A percentile compares a stretch with the other conserved stretches of the same genome.
phyloP scores from a whole-genome alignment of 2,888 invertebrate species.

The Sarcophaga variegata region DNA sequence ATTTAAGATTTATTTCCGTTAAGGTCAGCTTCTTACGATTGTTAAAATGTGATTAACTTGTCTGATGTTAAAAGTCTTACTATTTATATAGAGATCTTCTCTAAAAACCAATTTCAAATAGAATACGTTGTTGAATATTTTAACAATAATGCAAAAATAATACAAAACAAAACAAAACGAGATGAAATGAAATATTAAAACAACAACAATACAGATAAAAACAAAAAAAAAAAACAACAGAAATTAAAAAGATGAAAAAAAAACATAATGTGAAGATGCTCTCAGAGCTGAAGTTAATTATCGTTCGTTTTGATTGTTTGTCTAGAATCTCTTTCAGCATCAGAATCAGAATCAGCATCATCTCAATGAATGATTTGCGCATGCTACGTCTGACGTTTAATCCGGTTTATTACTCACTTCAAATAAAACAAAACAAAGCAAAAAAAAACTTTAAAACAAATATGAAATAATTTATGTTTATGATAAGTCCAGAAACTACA shows the following conservation, averaged over 20 bases:
- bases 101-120: conserved; percentile 27
- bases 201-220: conserved; percentile 54
- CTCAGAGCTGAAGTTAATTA: conserved; percentile 34
- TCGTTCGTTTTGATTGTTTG: background rate
- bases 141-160: conserved; percentile 38
- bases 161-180: conserved; percentile 38
- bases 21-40: conserved; percentile 31
- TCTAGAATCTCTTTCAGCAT: background rate
- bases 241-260: conserved; percentile 1
- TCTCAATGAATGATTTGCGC: conserved; percentile 27
- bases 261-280: conserved; percentile 51
- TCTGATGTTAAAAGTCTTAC: conserved; percentile 49
- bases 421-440: conserved; percentile 16
- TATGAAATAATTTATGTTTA: conserved; percentile 3
- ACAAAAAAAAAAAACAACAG: conserved; percentile 1
- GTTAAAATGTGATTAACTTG: conserved; percentile 61
- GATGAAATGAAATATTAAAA: conserved; percentile 53
- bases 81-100: conserved; percentile 68
- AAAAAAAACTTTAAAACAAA: background rate
- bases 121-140: conserved; percentile 46
- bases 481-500: background rate
- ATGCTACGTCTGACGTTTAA: conserved; percentile 9
- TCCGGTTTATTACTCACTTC: conserved; percentile 78
- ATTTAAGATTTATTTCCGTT: conserved; percentile 35
- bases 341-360: conserved; percentile 25